Evolutionary conservation across 2,113 vertebrate genomes (phyloP).

Genomic region (Nansenia antarctica): DNA sequence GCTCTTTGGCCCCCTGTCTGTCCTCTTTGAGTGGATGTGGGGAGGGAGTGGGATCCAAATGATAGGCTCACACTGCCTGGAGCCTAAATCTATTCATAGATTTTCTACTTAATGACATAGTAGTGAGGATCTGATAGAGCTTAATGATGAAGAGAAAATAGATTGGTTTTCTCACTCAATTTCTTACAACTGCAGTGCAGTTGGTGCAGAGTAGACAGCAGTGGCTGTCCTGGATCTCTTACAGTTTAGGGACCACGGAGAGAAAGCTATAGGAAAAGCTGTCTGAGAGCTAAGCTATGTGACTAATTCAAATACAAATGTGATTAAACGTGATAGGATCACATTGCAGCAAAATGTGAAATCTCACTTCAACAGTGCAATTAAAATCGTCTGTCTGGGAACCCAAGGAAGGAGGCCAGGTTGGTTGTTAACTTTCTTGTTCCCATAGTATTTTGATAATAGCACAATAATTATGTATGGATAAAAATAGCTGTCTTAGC

Average conservation of each 20-base stretch:
- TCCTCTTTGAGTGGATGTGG: constrained; percentile 46
- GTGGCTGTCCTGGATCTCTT: neutral
- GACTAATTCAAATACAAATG: constrained; percentile 8
- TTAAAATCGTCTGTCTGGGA: neutral
- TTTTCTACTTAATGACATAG: constrained; percentile 40
- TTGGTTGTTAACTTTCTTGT: neutral
- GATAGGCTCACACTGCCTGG: neutral
- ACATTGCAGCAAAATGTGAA: constrained; percentile 4
- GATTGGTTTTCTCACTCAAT: neutral
- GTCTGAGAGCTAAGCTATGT: too few relatives aligned
- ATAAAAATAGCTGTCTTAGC: too few relatives aligned
- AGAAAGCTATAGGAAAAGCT: too few relatives aligned
- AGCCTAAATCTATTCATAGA: constrained; percentile 30
- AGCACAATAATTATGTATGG: too few relatives aligned
- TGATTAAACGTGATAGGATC: constrained; percentile 2
- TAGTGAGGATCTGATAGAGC: constrained; percentile 15
- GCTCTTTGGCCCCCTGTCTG: constrained; percentile 31
- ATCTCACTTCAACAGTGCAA: neutral
- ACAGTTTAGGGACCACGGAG: neutral
- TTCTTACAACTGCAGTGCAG: neutral
- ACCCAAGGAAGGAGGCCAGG: neutral
- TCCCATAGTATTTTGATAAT: neutral
- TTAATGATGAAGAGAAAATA: constrained; percentile 17
- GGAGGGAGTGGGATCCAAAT: constrained; percentile 23
- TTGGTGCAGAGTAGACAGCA: too few relatives aligned